Conservation (phyloP, 2,797 vertebrate species). For the Dallia pectoralis region DNA sequence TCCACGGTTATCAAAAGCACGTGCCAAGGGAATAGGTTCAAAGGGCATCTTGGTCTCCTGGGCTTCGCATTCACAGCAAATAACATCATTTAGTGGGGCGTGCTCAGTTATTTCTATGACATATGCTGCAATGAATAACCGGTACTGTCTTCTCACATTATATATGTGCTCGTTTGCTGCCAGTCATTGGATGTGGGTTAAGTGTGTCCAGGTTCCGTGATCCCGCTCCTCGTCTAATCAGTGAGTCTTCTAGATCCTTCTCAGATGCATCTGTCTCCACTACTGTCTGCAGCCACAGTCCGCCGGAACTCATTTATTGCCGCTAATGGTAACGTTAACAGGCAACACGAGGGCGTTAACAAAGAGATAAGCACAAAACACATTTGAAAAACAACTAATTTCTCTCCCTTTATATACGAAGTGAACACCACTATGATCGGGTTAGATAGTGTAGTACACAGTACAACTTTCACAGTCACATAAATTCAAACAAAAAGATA, state of each 20-base stretch:
- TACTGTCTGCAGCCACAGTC: conserved; percentile 31
- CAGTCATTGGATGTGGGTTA: conserved; percentile 10
- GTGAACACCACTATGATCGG: conserved; percentile 17
- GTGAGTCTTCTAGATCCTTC: conserved; percentile 28
- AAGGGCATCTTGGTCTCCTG: conserved; percentile 60
- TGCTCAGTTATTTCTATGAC: background rate
- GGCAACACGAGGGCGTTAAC: conserved; percentile 40
- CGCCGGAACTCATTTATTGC: conserved; percentile 29
- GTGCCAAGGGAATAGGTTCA: conserved; percentile 61
- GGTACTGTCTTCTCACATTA: background rate
- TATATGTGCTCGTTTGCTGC: background rate
- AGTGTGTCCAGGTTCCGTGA: conserved; percentile 21
- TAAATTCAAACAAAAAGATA: background rate
- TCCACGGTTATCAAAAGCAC: conserved; percentile 70
- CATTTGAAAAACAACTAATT: conserved; percentile 28
- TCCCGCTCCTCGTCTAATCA: conserved; percentile 43
- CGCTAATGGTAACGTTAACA: conserved; percentile 46
- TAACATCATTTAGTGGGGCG: background rate
- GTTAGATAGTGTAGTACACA: background rate
- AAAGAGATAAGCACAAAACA: conserved; percentile 38
- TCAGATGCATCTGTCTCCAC: conserved; percentile 23
- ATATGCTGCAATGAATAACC: background rate
- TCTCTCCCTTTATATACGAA: conserved; percentile 10
- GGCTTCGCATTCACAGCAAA: background rate
- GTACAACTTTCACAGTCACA: background rate